phyloP scores from a whole-genome alignment of 2,888 invertebrate species.

The Drosophila koepferae region DNA sequence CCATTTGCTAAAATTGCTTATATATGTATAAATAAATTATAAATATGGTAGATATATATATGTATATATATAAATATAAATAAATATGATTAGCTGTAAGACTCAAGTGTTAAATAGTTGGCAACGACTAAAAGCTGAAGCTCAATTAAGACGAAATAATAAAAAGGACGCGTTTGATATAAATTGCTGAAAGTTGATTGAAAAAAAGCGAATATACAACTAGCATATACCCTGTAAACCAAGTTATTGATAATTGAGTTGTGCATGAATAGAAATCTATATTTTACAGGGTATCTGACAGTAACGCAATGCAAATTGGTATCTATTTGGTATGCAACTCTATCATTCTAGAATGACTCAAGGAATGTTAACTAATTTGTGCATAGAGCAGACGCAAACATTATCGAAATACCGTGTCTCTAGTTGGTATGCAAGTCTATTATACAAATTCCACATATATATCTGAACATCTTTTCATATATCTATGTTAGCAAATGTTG shows the following conservation, averaged over 20 bases:
- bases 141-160: conserved; percentile 31
- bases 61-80: conserved; percentile 12
- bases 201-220: not conserved
- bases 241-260: no score
- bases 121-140: conserved; percentile 28
- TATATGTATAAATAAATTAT: not conserved
- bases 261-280: not conserved
- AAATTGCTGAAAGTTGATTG: not conserved
- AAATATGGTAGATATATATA: no score
- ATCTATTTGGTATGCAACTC: not conserved
- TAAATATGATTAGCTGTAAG: conserved; percentile 31
- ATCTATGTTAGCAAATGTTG: not conserved
- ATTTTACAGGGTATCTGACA: not conserved
- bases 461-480: not conserved
- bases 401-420: conserved; percentile 6
- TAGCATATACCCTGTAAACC: conserved; percentile 2
- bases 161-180: conserved; percentile 34
- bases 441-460: not conserved
- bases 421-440: not conserved
- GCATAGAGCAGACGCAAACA: not conserved
- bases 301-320: not conserved
- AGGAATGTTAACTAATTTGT: not conserved
- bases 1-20: conserved; percentile 52
- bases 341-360: not conserved
- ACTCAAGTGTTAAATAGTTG: conserved; percentile 48